phyloP scores from a whole-genome alignment of 30 jellyfish, hydroid and myxozoan species.

The Chrysaora quinquecirrha region DNA sequence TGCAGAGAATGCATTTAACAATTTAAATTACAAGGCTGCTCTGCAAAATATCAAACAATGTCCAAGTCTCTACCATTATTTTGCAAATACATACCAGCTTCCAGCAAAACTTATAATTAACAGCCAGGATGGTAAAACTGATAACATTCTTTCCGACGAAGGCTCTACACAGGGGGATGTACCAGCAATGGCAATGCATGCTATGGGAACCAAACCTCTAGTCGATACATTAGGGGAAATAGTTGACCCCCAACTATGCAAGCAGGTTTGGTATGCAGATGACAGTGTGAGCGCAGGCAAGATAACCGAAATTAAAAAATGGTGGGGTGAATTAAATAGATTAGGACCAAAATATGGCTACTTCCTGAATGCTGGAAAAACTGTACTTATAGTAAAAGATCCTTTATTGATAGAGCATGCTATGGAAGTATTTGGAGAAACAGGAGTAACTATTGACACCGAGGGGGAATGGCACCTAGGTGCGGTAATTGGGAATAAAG shows the following conservation, averaged over 20 bases:
- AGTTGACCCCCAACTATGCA: conserved; percentile 1
- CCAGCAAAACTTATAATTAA: not conserved
- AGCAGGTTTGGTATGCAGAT: not conserved
- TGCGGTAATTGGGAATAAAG: not conserved
- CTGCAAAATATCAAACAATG: conserved; percentile 8
- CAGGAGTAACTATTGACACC: not conserved
- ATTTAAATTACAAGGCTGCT: not conserved
- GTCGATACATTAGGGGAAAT: not conserved
- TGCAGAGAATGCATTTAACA: conserved; percentile 9
- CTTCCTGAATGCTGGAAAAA: not conserved
- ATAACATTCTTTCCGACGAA: not conserved
- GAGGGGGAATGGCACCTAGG: not conserved
- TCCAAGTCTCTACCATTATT: not conserved
- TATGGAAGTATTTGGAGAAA: not conserved
- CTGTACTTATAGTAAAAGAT: not conserved
- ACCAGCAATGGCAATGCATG: not conserved
- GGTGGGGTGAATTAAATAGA: not conserved
- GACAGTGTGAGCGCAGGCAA: conserved; percentile 1
- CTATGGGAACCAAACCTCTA: not conserved
- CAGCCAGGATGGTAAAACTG: conserved; percentile 1
- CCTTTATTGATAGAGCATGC: not conserved
- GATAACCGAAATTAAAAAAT: not conserved
- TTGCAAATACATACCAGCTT: not conserved
- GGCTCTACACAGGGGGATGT: conserved; percentile 1
- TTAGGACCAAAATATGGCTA: not conserved